Percentiles rank a stretch among this genome's conserved stretches.
phyloP scores from a whole-genome alignment of 1,140 invertebrate species.

The Drosophila melanogaster region Release_6_plus_ISO1_MT NT_033779.5:19248001-19248500 shows the following conservation, averaged over 20 bases:
- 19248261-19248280: too few species aligned
- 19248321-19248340: neutral
- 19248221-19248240: too few species aligned
- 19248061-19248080: conserved; percentile 58
- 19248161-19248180: conserved; percentile 34
- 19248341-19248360: neutral
- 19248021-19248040: conserved; percentile 62
- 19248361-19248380: conserved; percentile 23
- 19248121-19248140: conserved; percentile 44
- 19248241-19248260: too few species aligned
- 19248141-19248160: conserved; percentile 27
- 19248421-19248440: conserved; percentile 46
- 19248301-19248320: neutral
- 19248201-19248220: neutral
- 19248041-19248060: conserved; percentile 73
- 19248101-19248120: conserved; percentile 58
- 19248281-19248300: too few species aligned
- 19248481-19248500: conserved; percentile 62
- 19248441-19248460: conserved; percentile 44
- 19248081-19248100: conserved; percentile 75
- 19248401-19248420: conserved; percentile 20
- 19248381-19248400: conserved; percentile 4
- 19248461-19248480: conserved; percentile 14
- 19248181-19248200: neutral
- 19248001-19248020: conserved; percentile 40